A percentile compares a stretch with the other conserved stretches of the same genome.
Conservation (phyloP, 2,888 invertebrate genomes). For the Dolichopus griseipennis region DNA sequence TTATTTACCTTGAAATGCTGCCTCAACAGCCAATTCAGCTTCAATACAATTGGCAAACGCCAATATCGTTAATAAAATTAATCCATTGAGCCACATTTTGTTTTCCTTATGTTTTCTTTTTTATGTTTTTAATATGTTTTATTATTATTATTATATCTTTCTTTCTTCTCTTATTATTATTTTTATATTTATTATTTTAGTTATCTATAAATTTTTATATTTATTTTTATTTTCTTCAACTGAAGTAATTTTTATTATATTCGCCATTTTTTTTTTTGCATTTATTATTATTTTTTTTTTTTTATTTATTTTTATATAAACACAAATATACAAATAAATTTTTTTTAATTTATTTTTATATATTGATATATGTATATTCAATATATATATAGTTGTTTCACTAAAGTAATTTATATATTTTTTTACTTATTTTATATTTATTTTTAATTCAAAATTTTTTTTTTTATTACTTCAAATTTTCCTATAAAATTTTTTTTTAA, state of each 20-base stretch:
- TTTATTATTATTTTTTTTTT: no score
- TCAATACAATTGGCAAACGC: constrained; percentile 36
- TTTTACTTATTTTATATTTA: neutral
- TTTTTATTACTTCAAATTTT: no score
- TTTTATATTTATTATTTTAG: neutral
- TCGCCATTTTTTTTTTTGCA: no score
- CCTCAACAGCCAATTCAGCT: constrained; percentile 45
- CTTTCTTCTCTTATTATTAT: neutral
- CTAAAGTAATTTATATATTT: neutral
- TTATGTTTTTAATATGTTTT: neutral
- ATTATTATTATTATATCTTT: neutral
- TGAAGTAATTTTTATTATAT: neutral
- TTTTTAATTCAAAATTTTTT: neutral
- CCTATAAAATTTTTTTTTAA: neutral
- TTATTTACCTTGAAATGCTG: constrained; percentile 52
- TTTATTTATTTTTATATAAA: neutral
- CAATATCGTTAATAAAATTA: constrained; percentile 35
- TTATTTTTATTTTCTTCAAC: neutral
- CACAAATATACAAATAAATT: no score
- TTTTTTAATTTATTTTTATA: neutral
- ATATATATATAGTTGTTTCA: neutral
- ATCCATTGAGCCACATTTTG: constrained; percentile 36
- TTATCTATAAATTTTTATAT: neutral
- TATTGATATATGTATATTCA: neutral
- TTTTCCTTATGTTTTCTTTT: constrained; percentile 23